These are phyloP conservation scores for Eristalinus aeneus DNA, from an alignment of 2,888 invertebrate genomes.

Conservation along the genomic window DNA sequence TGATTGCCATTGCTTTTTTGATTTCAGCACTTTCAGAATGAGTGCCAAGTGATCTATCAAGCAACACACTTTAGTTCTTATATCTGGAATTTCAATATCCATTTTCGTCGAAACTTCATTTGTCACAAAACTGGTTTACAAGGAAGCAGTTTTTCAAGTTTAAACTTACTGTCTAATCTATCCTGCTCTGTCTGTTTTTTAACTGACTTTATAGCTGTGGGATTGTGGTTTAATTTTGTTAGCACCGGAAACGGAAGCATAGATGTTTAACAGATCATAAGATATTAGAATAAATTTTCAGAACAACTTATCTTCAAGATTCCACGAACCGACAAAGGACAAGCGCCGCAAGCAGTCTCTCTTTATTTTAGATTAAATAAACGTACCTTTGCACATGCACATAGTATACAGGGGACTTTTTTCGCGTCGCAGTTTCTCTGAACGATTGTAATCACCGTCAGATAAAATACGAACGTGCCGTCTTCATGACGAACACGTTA, in stretches of 20 bases:
- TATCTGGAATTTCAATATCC: too few relatives aligned
- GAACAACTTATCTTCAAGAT: background rate
- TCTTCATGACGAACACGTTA: background rate
- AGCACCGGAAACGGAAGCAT: background rate
- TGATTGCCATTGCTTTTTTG: too few relatives aligned
- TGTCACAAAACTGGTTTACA: too few relatives aligned
- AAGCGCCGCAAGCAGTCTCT: background rate
- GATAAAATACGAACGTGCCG: conserved; percentile 23
- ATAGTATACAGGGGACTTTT: background rate
- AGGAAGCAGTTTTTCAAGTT: background rate
- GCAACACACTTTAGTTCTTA: too few relatives aligned
- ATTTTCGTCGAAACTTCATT: too few relatives aligned
- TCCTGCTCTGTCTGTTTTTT: background rate
- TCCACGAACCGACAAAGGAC: background rate
- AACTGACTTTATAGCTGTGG: background rate
- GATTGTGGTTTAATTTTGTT: background rate
- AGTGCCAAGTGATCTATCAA: too few relatives aligned
- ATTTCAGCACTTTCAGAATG: too few relatives aligned
- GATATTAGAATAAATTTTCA: background rate
- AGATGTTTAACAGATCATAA: background rate
- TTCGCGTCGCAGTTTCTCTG: background rate
- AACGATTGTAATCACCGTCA: conserved; percentile 11
- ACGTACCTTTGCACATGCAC: background rate
- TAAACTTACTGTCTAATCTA: background rate
- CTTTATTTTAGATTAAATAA: background rate